phyloP scores from a whole-genome alignment of 1,140 invertebrate species.

The Cecropterus lyciades region DNA sequence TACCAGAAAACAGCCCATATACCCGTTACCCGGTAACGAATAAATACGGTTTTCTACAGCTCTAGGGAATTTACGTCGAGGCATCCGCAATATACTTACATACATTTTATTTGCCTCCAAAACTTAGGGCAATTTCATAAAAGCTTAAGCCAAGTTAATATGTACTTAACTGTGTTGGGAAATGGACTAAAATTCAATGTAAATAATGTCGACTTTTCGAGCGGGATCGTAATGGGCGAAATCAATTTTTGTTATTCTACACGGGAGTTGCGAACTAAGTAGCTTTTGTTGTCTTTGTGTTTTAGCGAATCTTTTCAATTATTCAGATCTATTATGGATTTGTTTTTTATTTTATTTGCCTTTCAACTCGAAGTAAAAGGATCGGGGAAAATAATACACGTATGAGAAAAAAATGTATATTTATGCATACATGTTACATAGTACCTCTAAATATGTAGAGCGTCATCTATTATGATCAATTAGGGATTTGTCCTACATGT shows the following conservation, averaged over 20 bases:
- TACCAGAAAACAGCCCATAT: no score
- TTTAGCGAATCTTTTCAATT: conserved; percentile 9
- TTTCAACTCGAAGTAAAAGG: conserved; percentile 13
- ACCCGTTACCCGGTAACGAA: no score
- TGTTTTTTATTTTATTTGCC: conserved; percentile 3
- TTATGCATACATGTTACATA: no score
- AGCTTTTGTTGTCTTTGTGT: conserved; percentile 12
- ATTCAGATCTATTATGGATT: conserved; percentile 13
- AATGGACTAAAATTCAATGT: conserved; percentile 26
- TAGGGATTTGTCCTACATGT: no score
- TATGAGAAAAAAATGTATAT: not conserved
- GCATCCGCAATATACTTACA: no score
- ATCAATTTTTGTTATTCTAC: not conserved
- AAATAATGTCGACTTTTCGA: conserved; percentile 14
- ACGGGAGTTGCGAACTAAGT: conserved; percentile 5
- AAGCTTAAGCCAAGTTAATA: conserved; percentile 1
- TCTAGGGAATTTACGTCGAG: no score
- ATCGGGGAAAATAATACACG: no score
- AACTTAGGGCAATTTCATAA: not conserved
- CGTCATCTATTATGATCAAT: no score
- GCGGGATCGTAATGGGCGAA: not conserved
- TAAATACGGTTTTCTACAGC: no score
- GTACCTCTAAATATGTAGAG: no score
- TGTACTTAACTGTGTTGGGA: conserved; percentile 8
- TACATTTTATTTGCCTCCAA: not conserved